Evolutionary conservation across 2,797 vertebrate genomes (phyloP).

Genomic region (Myiotriccus ornatus): DNA sequence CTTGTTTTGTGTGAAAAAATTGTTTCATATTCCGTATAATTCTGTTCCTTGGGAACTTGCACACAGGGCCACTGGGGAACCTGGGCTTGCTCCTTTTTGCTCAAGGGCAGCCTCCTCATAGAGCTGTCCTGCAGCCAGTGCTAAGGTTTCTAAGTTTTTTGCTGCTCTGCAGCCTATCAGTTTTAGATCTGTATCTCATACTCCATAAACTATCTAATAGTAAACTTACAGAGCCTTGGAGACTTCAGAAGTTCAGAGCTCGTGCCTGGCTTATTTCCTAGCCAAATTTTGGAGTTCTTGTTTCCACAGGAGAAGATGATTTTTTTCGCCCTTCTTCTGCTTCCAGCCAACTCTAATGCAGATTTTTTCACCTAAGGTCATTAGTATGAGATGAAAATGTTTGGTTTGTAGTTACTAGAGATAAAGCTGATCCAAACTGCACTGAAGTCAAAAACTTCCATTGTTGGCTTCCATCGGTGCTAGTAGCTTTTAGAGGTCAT

Average conservation of each 20-base stretch:
- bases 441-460: background rate
- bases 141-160: background rate
- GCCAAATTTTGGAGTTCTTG: background rate
- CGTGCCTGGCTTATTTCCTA: slow-evolving; percentile 23
- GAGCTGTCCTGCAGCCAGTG: slow-evolving; percentile 13
- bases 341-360: background rate
- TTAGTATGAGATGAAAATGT: background rate
- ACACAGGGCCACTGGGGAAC: background rate
- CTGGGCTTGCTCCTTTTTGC: background rate
- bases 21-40: background rate
- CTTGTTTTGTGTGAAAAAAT: background rate
- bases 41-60: background rate
- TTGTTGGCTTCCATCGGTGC: background rate
- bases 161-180: background rate
- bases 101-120: background rate
- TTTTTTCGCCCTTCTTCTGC: background rate
- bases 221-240: slow-evolving; percentile 39
- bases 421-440: background rate
- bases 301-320: slow-evolving; percentile 17
- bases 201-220: slow-evolving; percentile 5
- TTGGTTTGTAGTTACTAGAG: background rate
- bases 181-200: slow-evolving; percentile 20
- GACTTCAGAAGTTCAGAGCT: slow-evolving; percentile 33
- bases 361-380: background rate
- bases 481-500: background rate